Conservation (phyloP, 2,797 vertebrate species). For the Aplochiton taeniatus region DNA sequence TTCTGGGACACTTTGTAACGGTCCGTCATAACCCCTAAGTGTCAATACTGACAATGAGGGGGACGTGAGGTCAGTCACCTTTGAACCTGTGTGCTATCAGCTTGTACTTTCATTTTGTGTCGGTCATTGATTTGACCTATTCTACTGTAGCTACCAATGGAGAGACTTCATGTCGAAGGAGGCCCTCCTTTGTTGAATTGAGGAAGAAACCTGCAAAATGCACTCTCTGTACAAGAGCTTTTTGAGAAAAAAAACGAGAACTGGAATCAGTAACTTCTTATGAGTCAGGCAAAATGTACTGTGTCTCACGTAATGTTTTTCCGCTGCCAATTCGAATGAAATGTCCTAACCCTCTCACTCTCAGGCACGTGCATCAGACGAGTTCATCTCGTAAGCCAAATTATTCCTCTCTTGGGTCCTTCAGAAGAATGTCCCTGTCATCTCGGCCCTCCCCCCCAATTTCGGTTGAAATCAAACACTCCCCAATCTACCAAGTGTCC, state of each 20-base stretch:
- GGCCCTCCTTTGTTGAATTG: too few relatives aligned
- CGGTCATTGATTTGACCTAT: too few relatives aligned
- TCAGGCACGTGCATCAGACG: constrained; percentile 26
- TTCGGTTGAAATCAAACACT: constrained; percentile 36
- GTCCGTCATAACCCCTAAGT: too few relatives aligned
- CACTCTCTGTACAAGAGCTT: background rate
- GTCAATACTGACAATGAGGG: too few relatives aligned
- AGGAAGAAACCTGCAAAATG: background rate
- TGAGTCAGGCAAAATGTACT: background rate
- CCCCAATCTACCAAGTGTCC: constrained; percentile 25
- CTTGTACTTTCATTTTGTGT: too few relatives aligned
- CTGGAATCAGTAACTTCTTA: background rate
- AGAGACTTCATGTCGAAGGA: too few relatives aligned
- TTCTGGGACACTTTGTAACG: too few relatives aligned
- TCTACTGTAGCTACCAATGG: too few relatives aligned
- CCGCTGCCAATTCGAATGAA: constrained; percentile 2
- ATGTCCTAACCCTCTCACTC: constrained; percentile 11
- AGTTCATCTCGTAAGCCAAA: constrained; percentile 12
- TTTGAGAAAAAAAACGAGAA: background rate
- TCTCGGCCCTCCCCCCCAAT: constrained; percentile 26
- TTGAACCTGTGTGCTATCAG: too few relatives aligned
- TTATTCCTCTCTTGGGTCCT: constrained; percentile 15
- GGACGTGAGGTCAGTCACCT: too few relatives aligned
- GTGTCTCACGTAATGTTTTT: background rate
- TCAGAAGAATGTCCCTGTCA: constrained; percentile 17